Evolutionary conservation across 2,797 vertebrate species (phyloP), one percentile per base, ranked within the genome.

Genomic region (Alectoris magna): DNA sequence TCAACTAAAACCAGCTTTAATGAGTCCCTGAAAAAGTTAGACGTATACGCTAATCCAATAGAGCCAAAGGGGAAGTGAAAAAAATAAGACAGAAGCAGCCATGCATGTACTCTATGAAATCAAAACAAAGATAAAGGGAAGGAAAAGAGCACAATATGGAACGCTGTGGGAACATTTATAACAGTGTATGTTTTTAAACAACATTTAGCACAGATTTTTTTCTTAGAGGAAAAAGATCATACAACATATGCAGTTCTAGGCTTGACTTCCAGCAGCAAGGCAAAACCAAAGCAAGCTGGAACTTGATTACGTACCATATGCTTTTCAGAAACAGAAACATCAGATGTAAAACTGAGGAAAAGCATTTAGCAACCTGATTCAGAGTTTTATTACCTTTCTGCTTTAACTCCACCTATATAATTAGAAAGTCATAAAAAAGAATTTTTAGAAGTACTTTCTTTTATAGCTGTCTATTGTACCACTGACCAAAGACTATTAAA

Each of bases 241-340:
- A 39, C 68, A 91, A 93, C 62, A 94, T 58, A 93, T 62, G 75
- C 46, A 90, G 62, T 75, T 84, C 49, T 75, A 83, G 62, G 46
- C 62, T 87, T 81, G 49, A 67, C 70, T 95, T 92, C 85, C 76
- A 89, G 49, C 44, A 95, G 53, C 46, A 87, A 77, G 62, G 43
- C 23, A 6, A 80, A 96, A 93, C 4, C 53, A 94, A 93, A 95
- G 78, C 66, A 91, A 74, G 55, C 43, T 87, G 84, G 49, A 92
- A 90, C 62, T 75, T n/a, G 43, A 75, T 80, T 77, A 91, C 17
- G 19, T 39, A 91, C 82, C 78, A 89, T 84, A 94, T 84, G 92
- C 79, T 90, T 92, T 94, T 76, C 76, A 95, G 63, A 92, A 93
- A 72, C 46, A 75, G 34, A 93, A 85, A 34, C 1, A 3, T 36